Conservation (phyloP, 2,797 vertebrate species). For the Onychomys arenicola region DNA sequence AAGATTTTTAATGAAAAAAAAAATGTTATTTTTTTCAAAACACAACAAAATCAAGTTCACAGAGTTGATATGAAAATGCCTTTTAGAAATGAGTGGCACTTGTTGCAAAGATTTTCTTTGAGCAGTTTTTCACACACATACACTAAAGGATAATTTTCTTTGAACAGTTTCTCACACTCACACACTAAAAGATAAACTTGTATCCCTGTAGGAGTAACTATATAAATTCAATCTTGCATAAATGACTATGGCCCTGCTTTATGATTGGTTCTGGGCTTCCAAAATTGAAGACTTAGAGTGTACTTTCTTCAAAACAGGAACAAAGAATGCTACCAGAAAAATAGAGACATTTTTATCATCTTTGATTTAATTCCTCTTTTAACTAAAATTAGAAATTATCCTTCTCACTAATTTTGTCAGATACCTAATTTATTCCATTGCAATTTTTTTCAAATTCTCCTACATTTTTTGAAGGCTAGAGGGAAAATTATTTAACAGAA, state of each 20-base stretch:
- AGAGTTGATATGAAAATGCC: not conserved
- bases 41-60: not conserved
- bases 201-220: not conserved
- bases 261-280: not conserved
- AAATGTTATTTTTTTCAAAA: not conserved
- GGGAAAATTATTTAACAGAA: slow-evolving; percentile 37
- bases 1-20: not conserved
- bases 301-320: not conserved
- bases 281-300: not conserved
- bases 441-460: slow-evolving; percentile 21
- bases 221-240: slow-evolving; percentile 20
- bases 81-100: slow-evolving; percentile 49
- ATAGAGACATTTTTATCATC: slow-evolving; percentile 11
- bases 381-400: slow-evolving; percentile 51
- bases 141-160: slow-evolving; percentile 44
- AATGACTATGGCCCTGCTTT: not conserved
- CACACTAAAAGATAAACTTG: slow-evolving; percentile 25
- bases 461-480: slow-evolving; percentile 4
- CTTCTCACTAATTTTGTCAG: slow-evolving; percentile 43
- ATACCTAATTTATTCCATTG: slow-evolving; percentile 23
- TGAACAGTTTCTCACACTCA: not conserved
- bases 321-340: not conserved
- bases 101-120: slow-evolving; percentile 62
- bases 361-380: slow-evolving; percentile 56
- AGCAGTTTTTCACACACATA: not conserved